These are phyloP conservation scores for Xenus cinereus DNA, from an alignment of 2,113 vertebrate genomes.

Conservation along the genomic window DNA sequence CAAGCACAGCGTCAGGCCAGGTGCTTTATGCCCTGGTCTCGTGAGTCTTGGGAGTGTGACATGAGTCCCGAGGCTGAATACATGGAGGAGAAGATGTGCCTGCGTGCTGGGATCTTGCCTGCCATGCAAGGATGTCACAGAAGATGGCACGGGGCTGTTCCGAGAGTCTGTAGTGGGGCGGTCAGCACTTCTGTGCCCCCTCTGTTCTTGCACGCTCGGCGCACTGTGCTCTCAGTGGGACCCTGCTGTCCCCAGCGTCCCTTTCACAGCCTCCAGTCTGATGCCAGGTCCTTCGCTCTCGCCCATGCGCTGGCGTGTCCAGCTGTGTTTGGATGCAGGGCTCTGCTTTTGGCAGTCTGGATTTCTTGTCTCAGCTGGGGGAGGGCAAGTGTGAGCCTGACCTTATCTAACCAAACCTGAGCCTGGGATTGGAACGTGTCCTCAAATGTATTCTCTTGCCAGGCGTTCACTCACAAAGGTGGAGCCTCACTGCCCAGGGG, in stretches of 20 bases:
- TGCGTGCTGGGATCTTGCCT: background rate
- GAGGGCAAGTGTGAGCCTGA: background rate
- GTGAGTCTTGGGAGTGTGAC: background rate
- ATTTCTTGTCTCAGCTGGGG: background rate
- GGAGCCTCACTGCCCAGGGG: background rate
- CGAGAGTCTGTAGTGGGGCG: background rate
- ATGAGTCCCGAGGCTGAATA: rapidly evolving
- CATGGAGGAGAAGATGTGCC: background rate
- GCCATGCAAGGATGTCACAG: background rate
- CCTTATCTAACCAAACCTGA: background rate
- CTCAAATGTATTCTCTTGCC: background rate
- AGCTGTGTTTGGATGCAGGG: background rate
- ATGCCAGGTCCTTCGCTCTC: background rate
- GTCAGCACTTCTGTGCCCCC: background rate
- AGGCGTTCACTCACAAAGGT: background rate
- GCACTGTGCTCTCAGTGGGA: background rate
- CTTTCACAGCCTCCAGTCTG: background rate
- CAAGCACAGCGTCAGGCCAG: background rate
- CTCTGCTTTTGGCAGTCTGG: background rate
- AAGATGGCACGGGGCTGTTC: background rate
- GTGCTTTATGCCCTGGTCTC: background rate
- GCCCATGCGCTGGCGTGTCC: background rate
- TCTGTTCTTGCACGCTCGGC: background rate
- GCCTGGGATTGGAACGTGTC: background rate
- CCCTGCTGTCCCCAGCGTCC: background rate